phyloP scores from a whole-genome alignment of 2,888 invertebrate species.

The Paralinhomoeus sp. region DNA sequence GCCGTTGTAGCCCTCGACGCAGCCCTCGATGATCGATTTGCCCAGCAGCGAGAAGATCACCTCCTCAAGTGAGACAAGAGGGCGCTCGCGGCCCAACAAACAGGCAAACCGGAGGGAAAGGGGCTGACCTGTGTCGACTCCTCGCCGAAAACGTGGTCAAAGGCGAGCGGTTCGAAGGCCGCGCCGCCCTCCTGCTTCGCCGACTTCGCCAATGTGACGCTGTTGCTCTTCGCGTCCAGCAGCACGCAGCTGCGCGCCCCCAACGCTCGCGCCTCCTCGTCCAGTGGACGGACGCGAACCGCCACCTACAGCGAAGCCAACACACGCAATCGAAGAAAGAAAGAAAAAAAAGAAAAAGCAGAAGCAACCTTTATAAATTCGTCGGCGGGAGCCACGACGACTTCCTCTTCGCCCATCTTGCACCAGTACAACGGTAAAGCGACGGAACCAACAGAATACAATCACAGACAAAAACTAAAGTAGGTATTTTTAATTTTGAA shows the following conservation, averaged over 20 bases:
- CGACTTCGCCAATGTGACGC: no score
- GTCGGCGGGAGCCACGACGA: no score
- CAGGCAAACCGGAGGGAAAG: background rate
- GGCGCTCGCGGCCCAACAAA: background rate
- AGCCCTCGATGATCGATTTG: slow-evolving; percentile 27
- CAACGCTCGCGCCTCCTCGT: background rate
- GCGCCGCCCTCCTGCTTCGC: no score
- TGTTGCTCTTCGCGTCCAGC: no score
- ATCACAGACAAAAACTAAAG: no score
- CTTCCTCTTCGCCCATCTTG: no score
- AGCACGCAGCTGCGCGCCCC: background rate
- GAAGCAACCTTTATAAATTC: no score
- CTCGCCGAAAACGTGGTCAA: background rate
- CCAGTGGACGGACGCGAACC: background rate
- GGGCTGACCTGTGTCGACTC: background rate
- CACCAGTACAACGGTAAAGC: no score
- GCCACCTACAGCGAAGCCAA: background rate
- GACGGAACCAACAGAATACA: no score
- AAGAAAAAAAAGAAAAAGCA: no score
- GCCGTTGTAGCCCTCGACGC: slow-evolving; percentile 28
- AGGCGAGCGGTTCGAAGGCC: background rate
- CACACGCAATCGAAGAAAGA: no score
- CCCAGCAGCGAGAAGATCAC: slow-evolving; percentile 24
- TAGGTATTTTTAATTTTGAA: no score
- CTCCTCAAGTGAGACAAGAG: slow-evolving; percentile 24